Evolutionary conservation across 2,888 invertebrate species (phyloP).

Genomic region (Drosophila longiperda): DNA sequence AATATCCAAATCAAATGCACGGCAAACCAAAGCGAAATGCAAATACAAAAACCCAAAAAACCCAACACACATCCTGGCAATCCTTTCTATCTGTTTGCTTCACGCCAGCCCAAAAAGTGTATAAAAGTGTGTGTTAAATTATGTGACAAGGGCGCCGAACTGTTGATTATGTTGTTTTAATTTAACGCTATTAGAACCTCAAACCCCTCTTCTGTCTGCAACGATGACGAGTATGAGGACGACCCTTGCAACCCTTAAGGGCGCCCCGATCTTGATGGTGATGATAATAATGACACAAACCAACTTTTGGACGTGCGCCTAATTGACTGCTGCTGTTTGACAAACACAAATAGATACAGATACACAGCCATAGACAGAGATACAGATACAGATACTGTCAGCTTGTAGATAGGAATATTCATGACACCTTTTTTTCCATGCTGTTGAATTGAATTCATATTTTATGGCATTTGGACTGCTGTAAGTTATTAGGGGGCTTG

Average conservation of each 20-base stretch:
- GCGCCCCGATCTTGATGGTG: conserved; percentile 37
- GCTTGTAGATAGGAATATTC: conserved; percentile 13
- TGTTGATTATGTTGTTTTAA: conserved; percentile 82
- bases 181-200: conserved; percentile 82
- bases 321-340: conserved; percentile 80
- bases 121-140: conserved; percentile 58
- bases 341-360: conserved; percentile 72
- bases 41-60: conserved; percentile 69
- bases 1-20: conserved; percentile 17
- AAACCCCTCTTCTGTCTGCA: conserved; percentile 36
- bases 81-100: conserved; percentile 47
- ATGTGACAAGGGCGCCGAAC: conserved; percentile 69
- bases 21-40: conserved; percentile 73
- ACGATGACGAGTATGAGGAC: conserved; percentile 5
- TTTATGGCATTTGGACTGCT: conserved; percentile 43
- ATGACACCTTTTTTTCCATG: conserved; percentile 42
- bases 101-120: conserved; percentile 7
- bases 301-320: conserved; percentile 60
- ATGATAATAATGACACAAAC: conserved; percentile 49
- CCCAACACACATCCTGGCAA: conserved; percentile 39
- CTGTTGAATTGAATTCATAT: conserved; percentile 48
- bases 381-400: conserved; percentile 5
- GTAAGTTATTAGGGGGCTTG: conserved; percentile 47
- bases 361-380: conserved; percentile 10
- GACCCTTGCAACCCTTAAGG: conserved; percentile 42